A percentile compares a stretch with the other conserved stretches of the same genome.
Evolutionary conservation across 2,888 invertebrate genomes (phyloP).

Genomic region (Pseudococcus jackbeardsleyi): DNA sequence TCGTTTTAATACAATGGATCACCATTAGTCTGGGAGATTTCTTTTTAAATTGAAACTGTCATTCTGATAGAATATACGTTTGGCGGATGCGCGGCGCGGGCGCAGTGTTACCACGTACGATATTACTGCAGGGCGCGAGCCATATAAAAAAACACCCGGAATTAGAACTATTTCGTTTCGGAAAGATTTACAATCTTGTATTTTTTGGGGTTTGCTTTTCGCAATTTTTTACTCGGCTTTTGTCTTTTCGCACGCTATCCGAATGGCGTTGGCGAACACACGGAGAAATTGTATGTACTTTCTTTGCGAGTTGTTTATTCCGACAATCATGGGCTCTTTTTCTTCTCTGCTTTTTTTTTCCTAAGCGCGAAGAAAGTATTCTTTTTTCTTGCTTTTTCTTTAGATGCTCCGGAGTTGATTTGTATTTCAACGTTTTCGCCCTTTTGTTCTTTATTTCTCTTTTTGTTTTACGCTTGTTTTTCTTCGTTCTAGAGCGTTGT

Average conservation of each 20-base stretch:
- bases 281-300: constrained; percentile 3
- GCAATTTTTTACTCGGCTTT: neutral
- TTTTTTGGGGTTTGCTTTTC: neutral
- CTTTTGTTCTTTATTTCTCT: constrained; percentile 17
- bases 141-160: neutral
- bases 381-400: neutral
- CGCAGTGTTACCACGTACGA: constrained; percentile 46
- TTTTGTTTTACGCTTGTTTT: constrained; percentile 35
- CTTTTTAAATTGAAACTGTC: constrained; percentile 62
- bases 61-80: constrained; percentile 49
- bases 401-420: constrained; percentile 27
- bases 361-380: neutral
- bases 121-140: neutral
- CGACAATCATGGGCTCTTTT: constrained; percentile 12
- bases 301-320: constrained; percentile 17
- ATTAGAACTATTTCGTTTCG: constrained; percentile 45
- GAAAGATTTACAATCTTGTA: constrained; percentile 48
- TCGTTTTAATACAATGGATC: constrained; percentile 62
- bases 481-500: neutral
- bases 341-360: neutral
- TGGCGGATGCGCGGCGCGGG: neutral
- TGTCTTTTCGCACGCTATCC: constrained; percentile 10
- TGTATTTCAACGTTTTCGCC: constrained; percentile 41
- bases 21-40: constrained; percentile 61
- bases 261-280: neutral